phyloP scores from a whole-genome alignment of 1,140 invertebrate species.

The Atta colombica region DNA sequence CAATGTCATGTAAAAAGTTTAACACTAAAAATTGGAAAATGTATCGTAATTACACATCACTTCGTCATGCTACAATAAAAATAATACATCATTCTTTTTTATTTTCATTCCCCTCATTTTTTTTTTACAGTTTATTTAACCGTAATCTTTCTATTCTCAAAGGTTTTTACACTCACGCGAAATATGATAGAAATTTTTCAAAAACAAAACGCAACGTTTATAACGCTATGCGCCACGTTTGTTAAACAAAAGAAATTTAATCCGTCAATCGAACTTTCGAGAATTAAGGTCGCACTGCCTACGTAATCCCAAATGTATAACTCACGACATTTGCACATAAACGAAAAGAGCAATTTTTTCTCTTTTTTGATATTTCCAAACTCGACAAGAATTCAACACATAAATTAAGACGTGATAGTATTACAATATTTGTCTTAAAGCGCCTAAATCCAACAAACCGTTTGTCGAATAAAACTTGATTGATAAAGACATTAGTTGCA shows the following conservation, averaged over 20 bases:
- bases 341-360: neutral
- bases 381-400: neutral
- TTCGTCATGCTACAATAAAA: neutral
- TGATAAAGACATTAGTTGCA: neutral
- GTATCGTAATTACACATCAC: neutral
- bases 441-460: neutral
- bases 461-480: no score
- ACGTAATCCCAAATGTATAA: neutral
- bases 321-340: neutral
- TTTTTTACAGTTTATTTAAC: neutral
- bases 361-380: neutral
- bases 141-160: constrained; percentile 18
- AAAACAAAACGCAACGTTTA: neutral
- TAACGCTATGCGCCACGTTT: neutral
- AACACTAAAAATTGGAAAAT: neutral
- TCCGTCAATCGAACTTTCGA: neutral
- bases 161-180: neutral
- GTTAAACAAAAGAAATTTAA: constrained; percentile 3
- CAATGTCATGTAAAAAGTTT: neutral
- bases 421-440: neutral
- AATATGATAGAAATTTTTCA: neutral
- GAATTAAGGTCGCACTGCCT: neutral
- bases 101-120: neutral
- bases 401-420: neutral
- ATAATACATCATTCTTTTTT: neutral